Conservation (phyloP, 2,888 invertebrate genomes). For the Nudaria mundana region DNA sequence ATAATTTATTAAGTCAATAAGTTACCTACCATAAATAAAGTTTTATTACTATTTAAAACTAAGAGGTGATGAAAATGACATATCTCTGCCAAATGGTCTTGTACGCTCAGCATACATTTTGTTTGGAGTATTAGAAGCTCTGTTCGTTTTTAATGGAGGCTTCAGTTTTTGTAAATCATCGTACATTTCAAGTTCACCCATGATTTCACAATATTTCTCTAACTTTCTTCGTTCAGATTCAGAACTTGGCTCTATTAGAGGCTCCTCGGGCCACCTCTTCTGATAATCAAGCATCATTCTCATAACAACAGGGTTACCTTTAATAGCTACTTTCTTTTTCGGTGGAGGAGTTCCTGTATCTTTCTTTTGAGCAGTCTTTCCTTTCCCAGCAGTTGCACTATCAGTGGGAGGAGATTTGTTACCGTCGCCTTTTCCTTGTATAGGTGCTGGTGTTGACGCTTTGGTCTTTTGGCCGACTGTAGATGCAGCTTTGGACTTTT, state of each 20-base stretch:
- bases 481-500: neutral
- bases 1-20: too few species aligned
- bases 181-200: constrained; percentile 53
- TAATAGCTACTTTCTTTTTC: constrained; percentile 31
- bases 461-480: constrained; percentile 28
- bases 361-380: neutral
- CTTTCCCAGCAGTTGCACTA: neutral
- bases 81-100: neutral
- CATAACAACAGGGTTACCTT: constrained; percentile 49
- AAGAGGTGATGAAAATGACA: neutral
- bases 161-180: constrained; percentile 50
- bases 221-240: constrained; percentile 45
- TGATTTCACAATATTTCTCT: constrained; percentile 61
- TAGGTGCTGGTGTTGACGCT: constrained; percentile 32
- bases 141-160: constrained; percentile 49
- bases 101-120: constrained; percentile 25
- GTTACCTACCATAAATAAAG: too few species aligned
- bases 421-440: constrained; percentile 13
- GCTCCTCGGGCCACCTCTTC: constrained; percentile 16
- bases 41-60: neutral
- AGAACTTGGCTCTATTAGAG: constrained; percentile 8
- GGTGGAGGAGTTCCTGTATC: neutral
- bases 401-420: neutral
- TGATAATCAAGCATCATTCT: constrained; percentile 47
- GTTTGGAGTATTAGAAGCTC: constrained; percentile 58